These are phyloP conservation scores for Atta texana DNA, from an alignment of 1,140 invertebrate species.

Conservation along the genomic window DNA sequence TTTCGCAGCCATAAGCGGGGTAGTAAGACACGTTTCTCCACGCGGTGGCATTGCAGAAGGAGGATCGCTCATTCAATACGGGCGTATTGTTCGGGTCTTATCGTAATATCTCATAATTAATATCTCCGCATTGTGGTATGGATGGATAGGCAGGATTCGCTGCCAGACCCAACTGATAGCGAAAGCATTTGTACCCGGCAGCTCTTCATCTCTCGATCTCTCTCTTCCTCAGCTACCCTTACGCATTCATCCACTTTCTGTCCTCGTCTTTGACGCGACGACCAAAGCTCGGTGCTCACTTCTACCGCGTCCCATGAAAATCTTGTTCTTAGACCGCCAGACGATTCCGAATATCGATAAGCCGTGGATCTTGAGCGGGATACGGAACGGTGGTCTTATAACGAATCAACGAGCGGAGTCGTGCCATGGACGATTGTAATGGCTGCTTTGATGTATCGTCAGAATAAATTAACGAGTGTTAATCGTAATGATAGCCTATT, in stretches of 20 bases:
- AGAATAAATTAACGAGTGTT: slow-evolving; percentile 39
- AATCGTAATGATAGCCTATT: slow-evolving; percentile 3
- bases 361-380: slow-evolving; percentile 51
- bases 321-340: slow-evolving; percentile 65
- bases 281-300: slow-evolving; percentile 54
- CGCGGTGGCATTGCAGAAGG: slow-evolving; percentile 70
- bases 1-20: slow-evolving; percentile 56
- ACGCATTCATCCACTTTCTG: slow-evolving; percentile 9
- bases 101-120: slow-evolving; percentile 87
- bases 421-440: slow-evolving; percentile 44
- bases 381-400: slow-evolving; percentile 55
- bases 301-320: slow-evolving; percentile 59
- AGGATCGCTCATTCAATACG: slow-evolving; percentile 86
- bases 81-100: slow-evolving; percentile 86
- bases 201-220: slow-evolving; percentile 57
- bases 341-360: slow-evolving; percentile 69
- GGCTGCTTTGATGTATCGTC: slow-evolving; percentile 50
- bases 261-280: slow-evolving; percentile 54
- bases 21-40: slow-evolving; percentile 76
- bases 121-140: slow-evolving; percentile 86
- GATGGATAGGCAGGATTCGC: slow-evolving; percentile 85
- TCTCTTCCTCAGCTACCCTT: slow-evolving; percentile 4
- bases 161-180: slow-evolving; percentile 85
- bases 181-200: slow-evolving; percentile 82
- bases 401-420: slow-evolving; percentile 49